These are phyloP conservation scores for Thysanoteuthis rhombus DNA, from an alignment of 2,888 invertebrate genomes.

Conservation along the genomic window DNA sequence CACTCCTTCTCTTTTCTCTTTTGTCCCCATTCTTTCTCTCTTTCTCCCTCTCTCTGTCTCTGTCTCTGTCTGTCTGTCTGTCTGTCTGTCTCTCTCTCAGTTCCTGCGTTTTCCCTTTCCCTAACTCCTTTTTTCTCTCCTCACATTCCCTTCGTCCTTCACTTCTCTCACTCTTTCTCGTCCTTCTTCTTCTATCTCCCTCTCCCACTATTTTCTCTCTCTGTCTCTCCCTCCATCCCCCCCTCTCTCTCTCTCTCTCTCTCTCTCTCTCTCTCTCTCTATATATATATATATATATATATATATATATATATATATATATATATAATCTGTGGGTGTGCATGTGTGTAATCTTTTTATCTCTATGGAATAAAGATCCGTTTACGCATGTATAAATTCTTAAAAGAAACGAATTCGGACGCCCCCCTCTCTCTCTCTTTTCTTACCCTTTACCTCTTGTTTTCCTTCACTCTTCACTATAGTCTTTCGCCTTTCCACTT, in stretches of 20 bases:
- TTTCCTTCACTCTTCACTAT: background rate
- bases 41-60: background rate
- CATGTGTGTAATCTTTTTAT: background rate
- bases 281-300: background rate
- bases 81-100: background rate
- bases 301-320: background rate
- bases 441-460: background rate
- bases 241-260: background rate
- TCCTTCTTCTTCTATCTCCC: background rate
- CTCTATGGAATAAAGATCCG: background rate
- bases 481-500: background rate
- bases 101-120: background rate
- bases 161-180: no score
- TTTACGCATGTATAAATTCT: background rate
- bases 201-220: accelerated
- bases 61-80: background rate
- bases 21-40: background rate
- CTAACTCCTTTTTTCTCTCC: background rate
- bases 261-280: background rate
- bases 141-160: no score
- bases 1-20: no score
- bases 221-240: background rate
- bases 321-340: background rate
- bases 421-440: background rate
- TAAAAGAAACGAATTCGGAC: background rate